Evolutionary conservation across 2,888 invertebrate genomes (phyloP).

Genomic region (Torymus texanus): DNA sequence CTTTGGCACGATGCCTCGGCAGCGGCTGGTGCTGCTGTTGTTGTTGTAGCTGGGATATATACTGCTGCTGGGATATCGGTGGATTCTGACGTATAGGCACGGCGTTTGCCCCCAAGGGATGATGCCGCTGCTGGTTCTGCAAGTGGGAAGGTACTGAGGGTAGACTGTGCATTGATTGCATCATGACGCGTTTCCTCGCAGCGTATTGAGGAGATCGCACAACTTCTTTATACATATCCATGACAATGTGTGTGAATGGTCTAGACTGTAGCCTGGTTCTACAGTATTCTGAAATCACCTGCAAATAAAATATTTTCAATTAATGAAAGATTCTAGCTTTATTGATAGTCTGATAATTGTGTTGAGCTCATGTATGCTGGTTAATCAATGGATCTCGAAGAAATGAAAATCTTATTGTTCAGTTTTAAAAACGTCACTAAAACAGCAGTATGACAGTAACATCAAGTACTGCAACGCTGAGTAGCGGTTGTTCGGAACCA

Average conservation of each 20-base stretch:
- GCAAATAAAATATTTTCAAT: conserved; percentile 54
- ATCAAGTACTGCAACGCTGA: no score
- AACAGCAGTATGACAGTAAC: no score
- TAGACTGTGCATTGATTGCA: conserved; percentile 47
- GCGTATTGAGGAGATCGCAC: conserved; percentile 69
- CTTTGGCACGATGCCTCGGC: conserved; percentile 62
- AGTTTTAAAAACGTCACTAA: neutral
- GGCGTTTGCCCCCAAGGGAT: conserved; percentile 29
- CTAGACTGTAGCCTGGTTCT: conserved; percentile 77
- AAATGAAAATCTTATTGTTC: conserved; percentile 1
- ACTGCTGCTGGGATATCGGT: conserved; percentile 26
- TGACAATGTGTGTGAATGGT: conserved; percentile 80
- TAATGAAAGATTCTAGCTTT: neutral
- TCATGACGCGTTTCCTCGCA: conserved; percentile 67
- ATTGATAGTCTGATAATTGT: neutral
- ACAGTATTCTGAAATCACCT: conserved; percentile 80
- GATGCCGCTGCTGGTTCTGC: conserved; percentile 43
- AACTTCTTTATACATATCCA: conserved; percentile 79
- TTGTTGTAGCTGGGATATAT: conserved; percentile 48
- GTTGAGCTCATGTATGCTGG: neutral
- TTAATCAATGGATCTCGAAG: conserved; percentile 20
- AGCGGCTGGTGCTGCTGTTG: conserved; percentile 56
- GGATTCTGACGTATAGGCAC: conserved; percentile 55
- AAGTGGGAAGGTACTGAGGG: neutral
- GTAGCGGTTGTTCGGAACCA: no score